These are phyloP conservation scores for Eurypyga helias DNA, from an alignment of 2,113 vertebrate genomes.

Conservation along the genomic window DNA sequence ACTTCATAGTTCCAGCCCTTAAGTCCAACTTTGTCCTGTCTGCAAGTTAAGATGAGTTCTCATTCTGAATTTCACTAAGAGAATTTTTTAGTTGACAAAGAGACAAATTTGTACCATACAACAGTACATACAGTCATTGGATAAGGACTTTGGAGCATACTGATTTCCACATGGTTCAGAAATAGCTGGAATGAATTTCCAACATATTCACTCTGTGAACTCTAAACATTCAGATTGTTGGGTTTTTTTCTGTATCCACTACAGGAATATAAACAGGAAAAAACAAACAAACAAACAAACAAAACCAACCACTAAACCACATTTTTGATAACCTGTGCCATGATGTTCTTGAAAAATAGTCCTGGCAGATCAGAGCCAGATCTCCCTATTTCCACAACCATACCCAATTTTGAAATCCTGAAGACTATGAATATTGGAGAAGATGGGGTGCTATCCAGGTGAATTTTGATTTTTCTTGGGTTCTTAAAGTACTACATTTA, in stretches of 20 bases:
- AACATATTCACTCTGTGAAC: background rate
- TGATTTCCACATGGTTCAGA: background rate
- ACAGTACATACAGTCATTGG: background rate
- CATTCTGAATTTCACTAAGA: background rate
- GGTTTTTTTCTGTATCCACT: background rate
- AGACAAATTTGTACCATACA: background rate
- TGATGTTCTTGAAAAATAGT: background rate
- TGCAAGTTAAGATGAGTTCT: background rate
- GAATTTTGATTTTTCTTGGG: background rate
- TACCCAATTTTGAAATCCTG: background rate
- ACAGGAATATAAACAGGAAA: background rate
- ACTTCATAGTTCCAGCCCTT: background rate
- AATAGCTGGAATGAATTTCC: background rate
- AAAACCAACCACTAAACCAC: too few species aligned
- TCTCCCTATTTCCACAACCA: background rate
- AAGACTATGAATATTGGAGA: background rate
- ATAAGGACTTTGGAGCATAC: background rate
- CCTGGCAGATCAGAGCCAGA: background rate
- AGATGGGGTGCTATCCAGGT: background rate
- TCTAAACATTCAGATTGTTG: background rate
- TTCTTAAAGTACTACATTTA: background rate
- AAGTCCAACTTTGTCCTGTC: background rate
- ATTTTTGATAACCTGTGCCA: background rate
- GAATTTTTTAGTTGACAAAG: background rate
- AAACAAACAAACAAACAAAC: too few species aligned